phyloP scores from a whole-genome alignment of 2,888 invertebrate genomes.

The Vannuccia rotundouncinata region DNA sequence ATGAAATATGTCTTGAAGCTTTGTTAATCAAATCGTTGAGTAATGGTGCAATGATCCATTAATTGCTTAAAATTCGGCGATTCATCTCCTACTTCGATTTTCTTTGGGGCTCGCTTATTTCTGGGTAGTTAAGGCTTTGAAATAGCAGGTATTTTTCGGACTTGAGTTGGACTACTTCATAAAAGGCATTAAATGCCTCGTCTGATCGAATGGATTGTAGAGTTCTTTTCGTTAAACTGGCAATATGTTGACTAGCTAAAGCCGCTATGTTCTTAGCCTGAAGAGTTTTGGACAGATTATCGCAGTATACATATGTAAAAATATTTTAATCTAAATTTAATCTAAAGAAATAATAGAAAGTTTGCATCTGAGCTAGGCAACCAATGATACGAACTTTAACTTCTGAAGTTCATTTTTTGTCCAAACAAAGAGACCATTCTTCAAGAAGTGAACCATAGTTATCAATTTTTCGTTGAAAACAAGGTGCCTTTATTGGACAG shows the following conservation, averaged over 20 bases:
- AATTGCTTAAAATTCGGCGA: background rate
- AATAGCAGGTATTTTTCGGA: background rate
- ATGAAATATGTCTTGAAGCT: background rate
- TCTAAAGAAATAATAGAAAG: conserved; percentile 17
- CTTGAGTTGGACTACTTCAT: background rate
- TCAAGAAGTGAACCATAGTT: background rate
- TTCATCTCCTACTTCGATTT: background rate
- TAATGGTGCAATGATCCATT: background rate
- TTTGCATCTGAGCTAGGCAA: conserved; percentile 16
- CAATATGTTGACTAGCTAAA: background rate
- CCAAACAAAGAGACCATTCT: background rate
- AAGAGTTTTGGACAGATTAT: background rate
- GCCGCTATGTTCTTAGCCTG: background rate
- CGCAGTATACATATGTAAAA: no score
- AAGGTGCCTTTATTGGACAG: conserved; percentile 14
- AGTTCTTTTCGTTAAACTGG: background rate
- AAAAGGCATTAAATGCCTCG: background rate
- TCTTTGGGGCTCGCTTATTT: background rate
- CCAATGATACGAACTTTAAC: conserved; percentile 6
- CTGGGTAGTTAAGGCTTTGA: background rate
- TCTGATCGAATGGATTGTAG: background rate
- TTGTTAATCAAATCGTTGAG: background rate
- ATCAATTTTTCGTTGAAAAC: background rate
- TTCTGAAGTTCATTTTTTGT: background rate
- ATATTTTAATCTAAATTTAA: no score